These are phyloP conservation scores for Heterocephalus glaber DNA, from an alignment of 2,113 vertebrate genomes.

Conservation along the genomic window DNA sequence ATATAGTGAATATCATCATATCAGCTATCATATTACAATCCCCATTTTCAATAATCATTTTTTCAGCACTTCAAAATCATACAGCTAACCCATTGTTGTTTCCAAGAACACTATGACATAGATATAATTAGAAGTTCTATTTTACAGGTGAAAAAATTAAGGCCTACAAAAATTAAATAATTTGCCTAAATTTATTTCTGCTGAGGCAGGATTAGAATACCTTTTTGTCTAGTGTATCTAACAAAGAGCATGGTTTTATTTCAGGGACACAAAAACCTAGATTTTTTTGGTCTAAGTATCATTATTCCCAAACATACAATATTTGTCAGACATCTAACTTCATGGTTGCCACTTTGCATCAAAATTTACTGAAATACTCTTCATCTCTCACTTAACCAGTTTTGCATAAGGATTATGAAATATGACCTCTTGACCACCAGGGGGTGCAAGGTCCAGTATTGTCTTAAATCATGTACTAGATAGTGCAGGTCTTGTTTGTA, in stretches of 20 bases:
- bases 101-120: neutral
- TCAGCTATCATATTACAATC: neutral
- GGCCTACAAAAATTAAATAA: neutral
- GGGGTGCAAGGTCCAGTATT: neutral
- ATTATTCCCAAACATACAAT: neutral
- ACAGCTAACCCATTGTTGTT: neutral
- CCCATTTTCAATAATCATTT: conserved; percentile 39
- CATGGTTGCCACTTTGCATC: neutral
- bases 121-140: neutral
- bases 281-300: neutral
- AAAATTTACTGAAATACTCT: conserved; percentile 34
- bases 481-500: neutral
- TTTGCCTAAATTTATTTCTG: neutral
- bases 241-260: neutral
- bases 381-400: neutral
- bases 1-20: neutral
- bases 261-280: neutral
- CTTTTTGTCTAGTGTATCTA: neutral
- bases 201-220: neutral
- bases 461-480: neutral
- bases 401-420: conserved; percentile 30
- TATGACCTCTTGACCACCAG: neutral
- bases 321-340: neutral
- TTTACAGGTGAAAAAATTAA: conserved; percentile 29
- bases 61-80: neutral